phyloP scores from a whole-genome alignment of 2,113 vertebrate species.

The Dicrurus megarhynchus region DNA sequence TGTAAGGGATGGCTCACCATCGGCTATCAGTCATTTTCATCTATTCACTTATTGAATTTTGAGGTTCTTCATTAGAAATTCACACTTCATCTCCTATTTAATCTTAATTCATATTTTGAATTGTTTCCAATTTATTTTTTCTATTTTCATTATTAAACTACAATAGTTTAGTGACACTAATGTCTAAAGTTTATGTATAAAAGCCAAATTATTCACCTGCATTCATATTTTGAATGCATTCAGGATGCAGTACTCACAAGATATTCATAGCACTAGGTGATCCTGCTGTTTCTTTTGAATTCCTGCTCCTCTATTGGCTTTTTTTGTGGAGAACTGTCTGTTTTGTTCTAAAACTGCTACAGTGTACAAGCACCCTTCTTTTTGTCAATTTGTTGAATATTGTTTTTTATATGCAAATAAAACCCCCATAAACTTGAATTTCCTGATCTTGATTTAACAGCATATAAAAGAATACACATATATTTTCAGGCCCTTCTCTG shows the following conservation, averaged over 20 bases:
- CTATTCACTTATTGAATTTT: neutral
- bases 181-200: neutral
- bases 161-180: neutral
- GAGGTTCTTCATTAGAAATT: neutral
- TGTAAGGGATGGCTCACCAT: neutral
- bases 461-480: neutral
- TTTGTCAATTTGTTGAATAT: neutral
- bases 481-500: neutral
- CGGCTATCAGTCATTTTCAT: neutral
- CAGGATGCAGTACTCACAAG: neutral
- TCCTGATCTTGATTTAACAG: neutral
- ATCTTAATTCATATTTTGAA: neutral
- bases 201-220: neutral
- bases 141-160: neutral
- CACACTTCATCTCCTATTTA: neutral
- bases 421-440: neutral
- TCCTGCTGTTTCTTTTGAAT: neutral
- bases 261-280: neutral
- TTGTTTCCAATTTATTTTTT: neutral
- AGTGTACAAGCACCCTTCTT: neutral
- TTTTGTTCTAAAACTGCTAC: neutral
- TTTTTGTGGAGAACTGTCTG: neutral
- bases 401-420: neutral
- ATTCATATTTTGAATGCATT: neutral
- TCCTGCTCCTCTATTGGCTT: neutral